Base-by-base conservation (phyloP, 1,140 invertebrate species). In the Lepidotrigona ventralis region DNA sequence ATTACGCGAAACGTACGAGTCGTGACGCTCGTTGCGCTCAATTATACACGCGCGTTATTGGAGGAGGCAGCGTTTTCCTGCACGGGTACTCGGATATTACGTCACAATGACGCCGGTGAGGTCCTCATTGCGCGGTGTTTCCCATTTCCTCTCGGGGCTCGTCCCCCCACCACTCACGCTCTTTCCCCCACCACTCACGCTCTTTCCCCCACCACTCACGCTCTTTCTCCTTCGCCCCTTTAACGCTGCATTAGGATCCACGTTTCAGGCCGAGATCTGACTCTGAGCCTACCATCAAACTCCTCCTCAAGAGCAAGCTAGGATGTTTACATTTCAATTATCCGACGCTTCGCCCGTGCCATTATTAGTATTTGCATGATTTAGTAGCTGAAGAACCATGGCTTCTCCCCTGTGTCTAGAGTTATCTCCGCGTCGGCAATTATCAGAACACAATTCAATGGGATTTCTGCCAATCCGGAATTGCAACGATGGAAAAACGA, bases 351-450 rank as follows among this genome's bases (percentile, higher is more conserved):
- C 87, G 86, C 79, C 83, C 73, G 73, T 87, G 85, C 87, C 90
- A 89, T 91, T 91, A 91, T 92, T 92, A 91, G 87, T 91, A 91
- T 91, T 92, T 91, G 88, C 89, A 91, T 91, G 85, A 92, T 92
- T 92, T 91, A 91, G 85, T 84, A 88, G 86, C 79, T 71, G 85
- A 85, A 90, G 86, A 86, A 86, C 86, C 86, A 75, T 81, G 83
- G 85, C 74, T 63, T 63, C 87, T 70, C 56, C 56, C 51, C 66
- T 79, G 69, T 68, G 81, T 83, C 87, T 39, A 26, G 77, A 79
- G 81, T 63, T 81, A 70, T 58, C 80, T 81, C 81, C 80, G 80
- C 73, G 73, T 87, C 60, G 51, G n/a, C 71, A 85, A 87, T 87
- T 70, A 82, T 84, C 58, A 63, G 17, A 76, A 63, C 29, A 64